Base-by-base conservation (phyloP, 2,797 vertebrate genomes). In the Sebastes melanostomus region DNA sequence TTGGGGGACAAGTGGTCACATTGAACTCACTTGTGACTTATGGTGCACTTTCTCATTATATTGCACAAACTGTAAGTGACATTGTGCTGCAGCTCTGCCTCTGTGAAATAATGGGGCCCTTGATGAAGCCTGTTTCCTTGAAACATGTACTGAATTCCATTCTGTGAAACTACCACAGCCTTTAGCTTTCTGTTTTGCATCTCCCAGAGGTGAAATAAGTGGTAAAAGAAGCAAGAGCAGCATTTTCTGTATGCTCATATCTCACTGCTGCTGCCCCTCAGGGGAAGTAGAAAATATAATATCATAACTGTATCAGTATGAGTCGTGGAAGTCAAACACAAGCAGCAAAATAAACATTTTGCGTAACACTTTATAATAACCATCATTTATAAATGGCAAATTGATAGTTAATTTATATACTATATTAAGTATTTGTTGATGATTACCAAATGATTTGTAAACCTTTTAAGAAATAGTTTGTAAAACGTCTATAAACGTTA, bases 1-100 rank as follows among this genome's bases (percentile, higher is more conserved):
- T 62, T 4, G 5, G n/a, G 2, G 32, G 13, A 52, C 56, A 56
- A 66, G 60, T 38, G 46, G 38, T 77, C 66, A 79, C 75, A 54
- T 66, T 79, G 38, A 83, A 72, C 12, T 52, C n/a, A 22, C 12
- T 69, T 56, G 14, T 76, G 77, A 78, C 42, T 52, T 81, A 74
- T 8, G 27, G 11, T 29, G 50, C 12, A 1, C 6, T 24, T 69
- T 80, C 61, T 62, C 29, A 75, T 69, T 68, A 52, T 18, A 69
- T 12, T 56, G 52, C 55, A 27, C 50, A 12, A 27, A 29, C 7
- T 38, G 54, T 50, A 24, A 8, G 50, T 52, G 58, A 54, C 50
- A 61, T 32, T 69, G 50, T 66, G 32, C 55, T 30, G 32, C 24
- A n/a, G 50, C 59, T 11, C 27, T 32, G 59, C n/a, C 25, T 62